Evolutionary conservation across 2,888 invertebrate genomes (phyloP).

Genomic region (Lasioglossum leucozonium): DNA sequence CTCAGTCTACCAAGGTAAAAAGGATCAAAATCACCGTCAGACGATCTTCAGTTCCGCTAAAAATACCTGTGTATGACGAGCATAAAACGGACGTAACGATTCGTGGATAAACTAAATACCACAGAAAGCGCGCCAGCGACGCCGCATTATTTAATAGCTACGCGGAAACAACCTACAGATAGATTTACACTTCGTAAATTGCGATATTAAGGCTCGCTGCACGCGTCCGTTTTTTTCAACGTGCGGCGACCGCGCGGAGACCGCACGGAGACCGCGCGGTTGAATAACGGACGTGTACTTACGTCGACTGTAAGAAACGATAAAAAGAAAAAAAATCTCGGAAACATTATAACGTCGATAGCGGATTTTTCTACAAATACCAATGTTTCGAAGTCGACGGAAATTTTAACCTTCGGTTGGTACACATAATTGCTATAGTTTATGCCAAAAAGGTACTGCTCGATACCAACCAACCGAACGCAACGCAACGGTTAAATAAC

Average conservation of each 20-base stretch:
- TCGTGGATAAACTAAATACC: conserved; percentile 58
- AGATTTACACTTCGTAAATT: conserved; percentile 41
- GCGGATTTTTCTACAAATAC: background rate
- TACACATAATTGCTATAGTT: too few relatives aligned
- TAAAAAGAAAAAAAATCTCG: conserved; percentile 41
- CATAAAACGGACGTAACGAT: conserved; percentile 51
- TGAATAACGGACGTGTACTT: too few relatives aligned
- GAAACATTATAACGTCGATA: conserved; percentile 38
- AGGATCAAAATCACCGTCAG: conserved; percentile 26
- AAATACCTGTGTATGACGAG: conserved; percentile 29
- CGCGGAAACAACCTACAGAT: conserved; percentile 51
- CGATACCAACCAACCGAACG: too few relatives aligned
- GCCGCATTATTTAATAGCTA: conserved; percentile 44
- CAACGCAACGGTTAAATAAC: background rate
- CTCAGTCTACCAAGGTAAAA: conserved; percentile 8
- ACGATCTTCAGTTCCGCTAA: conserved; percentile 27
- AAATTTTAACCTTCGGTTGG: background rate
- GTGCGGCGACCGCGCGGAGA: too few relatives aligned
- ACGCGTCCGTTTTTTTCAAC: too few relatives aligned
- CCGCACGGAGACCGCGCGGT: too few relatives aligned
- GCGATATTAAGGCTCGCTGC: too few relatives aligned
- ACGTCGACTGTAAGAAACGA: too few relatives aligned
- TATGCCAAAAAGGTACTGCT: too few relatives aligned
- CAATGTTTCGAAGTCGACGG: background rate
- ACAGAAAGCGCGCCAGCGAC: conserved; percentile 56